A percentile compares a stretch with the other conserved stretches of the same genome.
Conservation (phyloP, 2,113 vertebrate species). For the Boleophthalmus pectinirostris region DNA sequence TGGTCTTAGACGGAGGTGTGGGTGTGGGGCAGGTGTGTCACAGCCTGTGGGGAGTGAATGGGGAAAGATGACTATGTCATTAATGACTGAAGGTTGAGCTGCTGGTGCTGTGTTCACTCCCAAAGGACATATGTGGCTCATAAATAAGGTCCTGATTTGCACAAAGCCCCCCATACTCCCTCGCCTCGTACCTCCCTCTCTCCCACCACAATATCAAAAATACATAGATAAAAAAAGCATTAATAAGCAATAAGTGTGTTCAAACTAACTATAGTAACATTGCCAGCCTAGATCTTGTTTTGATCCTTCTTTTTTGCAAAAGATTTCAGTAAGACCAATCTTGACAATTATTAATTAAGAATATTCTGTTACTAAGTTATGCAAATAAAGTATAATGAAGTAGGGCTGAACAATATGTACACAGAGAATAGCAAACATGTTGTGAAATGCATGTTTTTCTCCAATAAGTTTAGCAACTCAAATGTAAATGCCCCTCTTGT, state of each 20-base stretch:
- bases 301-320: neutral
- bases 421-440: neutral
- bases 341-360: neutral
- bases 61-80: conserved; percentile 60
- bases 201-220: conserved; percentile 19
- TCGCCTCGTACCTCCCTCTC: neutral
- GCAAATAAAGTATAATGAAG: neutral
- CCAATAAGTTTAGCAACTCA: neutral
- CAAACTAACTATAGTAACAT: neutral
- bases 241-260: neutral
- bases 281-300: neutral
- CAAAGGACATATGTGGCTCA: conserved; percentile 59
- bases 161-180: conserved; percentile 39
- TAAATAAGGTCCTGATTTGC: conserved; percentile 76
- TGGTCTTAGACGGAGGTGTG: conserved; percentile 54
- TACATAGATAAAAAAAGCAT: neutral
- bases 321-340: neutral
- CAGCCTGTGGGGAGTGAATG: conserved; percentile 45
- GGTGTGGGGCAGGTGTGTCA: conserved; percentile 73
- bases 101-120: conserved; percentile 46
- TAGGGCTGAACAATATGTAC: too few relatives aligned
- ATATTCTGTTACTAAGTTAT: neutral
- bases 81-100: conserved; percentile 67
- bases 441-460: neutral
- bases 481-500: too few relatives aligned